phyloP scores from a whole-genome alignment of 2,113 vertebrate genomes.

The Caloenas nicobarica region DNA sequence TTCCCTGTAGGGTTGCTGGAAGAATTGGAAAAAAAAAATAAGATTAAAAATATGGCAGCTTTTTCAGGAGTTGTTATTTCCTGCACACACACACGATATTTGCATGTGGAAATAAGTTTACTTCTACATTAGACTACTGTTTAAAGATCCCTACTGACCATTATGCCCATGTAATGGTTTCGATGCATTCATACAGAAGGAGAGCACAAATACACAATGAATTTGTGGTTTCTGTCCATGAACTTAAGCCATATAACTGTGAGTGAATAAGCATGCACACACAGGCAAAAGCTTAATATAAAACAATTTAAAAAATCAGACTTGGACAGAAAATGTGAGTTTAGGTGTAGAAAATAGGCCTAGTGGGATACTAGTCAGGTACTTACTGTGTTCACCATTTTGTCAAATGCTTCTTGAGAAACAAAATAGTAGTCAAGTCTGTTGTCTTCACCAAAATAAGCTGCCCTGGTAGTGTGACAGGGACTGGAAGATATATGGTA shows the following conservation, averaged over 20 bases:
- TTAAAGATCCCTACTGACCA: neutral
- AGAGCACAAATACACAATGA: neutral
- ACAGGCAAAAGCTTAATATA: neutral
- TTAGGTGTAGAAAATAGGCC: neutral
- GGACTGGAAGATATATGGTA: conserved; percentile 73
- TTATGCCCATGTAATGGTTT: neutral
- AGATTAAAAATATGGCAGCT: neutral
- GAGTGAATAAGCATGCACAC: neutral
- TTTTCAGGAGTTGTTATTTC: neutral
- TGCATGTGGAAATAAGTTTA: neutral
- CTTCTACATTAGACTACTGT: neutral
- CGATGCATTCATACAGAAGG: neutral
- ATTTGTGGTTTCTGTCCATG: neutral
- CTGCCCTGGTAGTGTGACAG: conserved; percentile 88
- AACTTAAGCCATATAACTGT: neutral
- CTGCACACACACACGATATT: neutral
- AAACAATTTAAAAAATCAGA: neutral
- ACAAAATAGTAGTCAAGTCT: conserved; percentile 90
- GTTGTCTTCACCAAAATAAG: conserved; percentile 88
- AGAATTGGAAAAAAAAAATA: neutral
- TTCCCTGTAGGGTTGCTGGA: neutral
- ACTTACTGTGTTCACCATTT: conserved; percentile 81
- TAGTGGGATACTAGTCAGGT: neutral
- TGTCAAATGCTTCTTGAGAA: conserved; percentile 83
- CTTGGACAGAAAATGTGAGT: neutral